Evolutionary conservation across 2,797 vertebrate genomes (phyloP), one percentile per base, ranked within the genome.

Genomic region (Carduelis carduelis): DNA sequence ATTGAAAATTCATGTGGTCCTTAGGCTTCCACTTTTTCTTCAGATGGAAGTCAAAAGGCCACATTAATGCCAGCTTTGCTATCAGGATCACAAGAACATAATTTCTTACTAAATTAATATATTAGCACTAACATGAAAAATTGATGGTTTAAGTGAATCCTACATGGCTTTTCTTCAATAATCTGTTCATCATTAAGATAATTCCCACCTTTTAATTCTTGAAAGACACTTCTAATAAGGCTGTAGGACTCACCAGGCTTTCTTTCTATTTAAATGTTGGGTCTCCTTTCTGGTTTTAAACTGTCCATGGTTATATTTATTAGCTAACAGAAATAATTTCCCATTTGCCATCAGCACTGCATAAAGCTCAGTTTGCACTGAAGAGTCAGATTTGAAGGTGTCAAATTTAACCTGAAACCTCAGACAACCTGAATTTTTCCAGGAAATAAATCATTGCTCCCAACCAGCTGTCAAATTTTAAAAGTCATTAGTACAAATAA

Each of bases 71-170:
- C 66, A 82, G 61, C 30, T 78, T 57, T 72, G 50, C 53, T 72
- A 75, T 16, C 24, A 82, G 34, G 71, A 70, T 70, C 5, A 11
- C 60, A 70, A 0, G 0, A 89, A 83, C 10, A 22, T 8, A 50
- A 0, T 56, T 93, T 86, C 70, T 55, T n/a, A 69, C 18, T 61
- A 81, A 78, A 75, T 65, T 43, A 81, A 57, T n/a, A 69, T 9
- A 65, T 94, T 69, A 78, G 39, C 55, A 65, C 52, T 53, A 79
- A 61, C 35, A 70, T 41, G 50, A 87, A 87, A 93, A 90, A 66
- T 4, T 20, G 7, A 72, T 35, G 37, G 35, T 23, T 87, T 65
- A 85, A 82, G 76, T 77, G 21, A 83, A 59, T 47, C 23, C 34
- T 59, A 49, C 28, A 3, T 23, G 14, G 59, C 32, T 70, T 63